phyloP scores from a whole-genome alignment of 2,888 invertebrate species.

The Leistus spinibarbis region DNA sequence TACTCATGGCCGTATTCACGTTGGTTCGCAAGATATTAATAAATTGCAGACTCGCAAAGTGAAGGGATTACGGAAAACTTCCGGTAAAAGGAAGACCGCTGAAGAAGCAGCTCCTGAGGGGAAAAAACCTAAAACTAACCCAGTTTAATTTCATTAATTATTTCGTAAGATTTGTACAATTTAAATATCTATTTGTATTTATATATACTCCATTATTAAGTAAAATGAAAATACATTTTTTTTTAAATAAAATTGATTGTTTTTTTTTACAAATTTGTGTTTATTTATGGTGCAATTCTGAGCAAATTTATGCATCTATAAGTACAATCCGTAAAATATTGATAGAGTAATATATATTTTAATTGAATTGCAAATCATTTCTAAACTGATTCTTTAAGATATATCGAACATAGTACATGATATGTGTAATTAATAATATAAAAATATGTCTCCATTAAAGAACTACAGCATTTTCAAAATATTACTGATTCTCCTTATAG shows the following conservation, averaged over 20 bases:
- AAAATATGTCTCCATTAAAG: too few relatives aligned
- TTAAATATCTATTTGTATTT: constrained; percentile 30
- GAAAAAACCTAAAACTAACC: constrained; percentile 4
- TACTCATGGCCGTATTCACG: constrained; percentile 89
- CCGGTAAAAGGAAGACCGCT: constrained; percentile 67
- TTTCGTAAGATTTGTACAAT: constrained; percentile 14
- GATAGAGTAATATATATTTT: too few relatives aligned
- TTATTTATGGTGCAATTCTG: too few relatives aligned
- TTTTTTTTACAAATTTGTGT: too few relatives aligned
- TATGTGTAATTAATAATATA: too few relatives aligned
- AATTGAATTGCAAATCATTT: too few relatives aligned
- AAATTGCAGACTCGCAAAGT: constrained; percentile 89
- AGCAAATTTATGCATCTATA: too few relatives aligned
- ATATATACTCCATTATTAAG: constrained; percentile 10
- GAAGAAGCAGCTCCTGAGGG: neutral
- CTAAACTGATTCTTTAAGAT: too few relatives aligned
- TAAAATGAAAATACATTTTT: neutral
- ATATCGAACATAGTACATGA: too few relatives aligned
- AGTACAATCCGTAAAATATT: too few relatives aligned
- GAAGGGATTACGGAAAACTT: constrained; percentile 82
- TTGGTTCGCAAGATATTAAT: constrained; percentile 85
- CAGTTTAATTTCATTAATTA: constrained; percentile 10
- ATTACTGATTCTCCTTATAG: too few relatives aligned
- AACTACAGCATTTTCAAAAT: too few relatives aligned
- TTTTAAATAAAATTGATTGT: neutral